Conservation (phyloP, 2,797 vertebrate species). For the Carduelis carduelis region DNA sequence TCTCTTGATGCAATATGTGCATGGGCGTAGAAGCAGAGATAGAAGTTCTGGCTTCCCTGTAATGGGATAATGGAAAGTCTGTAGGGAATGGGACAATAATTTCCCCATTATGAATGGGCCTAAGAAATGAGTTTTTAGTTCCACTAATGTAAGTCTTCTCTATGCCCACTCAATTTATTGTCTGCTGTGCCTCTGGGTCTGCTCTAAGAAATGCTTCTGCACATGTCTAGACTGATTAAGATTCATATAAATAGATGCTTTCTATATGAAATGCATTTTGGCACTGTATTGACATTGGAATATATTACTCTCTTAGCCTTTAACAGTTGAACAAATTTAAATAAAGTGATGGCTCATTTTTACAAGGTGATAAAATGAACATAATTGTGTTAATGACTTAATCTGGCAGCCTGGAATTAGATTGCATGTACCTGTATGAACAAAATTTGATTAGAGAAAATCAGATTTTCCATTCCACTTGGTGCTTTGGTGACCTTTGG, state of each 20-base stretch:
- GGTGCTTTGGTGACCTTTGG: constrained; percentile 7
- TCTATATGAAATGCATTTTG: constrained; percentile 67
- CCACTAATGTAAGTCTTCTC: constrained; percentile 53
- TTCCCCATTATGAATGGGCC: constrained; percentile 55
- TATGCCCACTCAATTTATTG: constrained; percentile 66
- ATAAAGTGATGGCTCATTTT: constrained; percentile 66
- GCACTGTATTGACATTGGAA: constrained; percentile 63
- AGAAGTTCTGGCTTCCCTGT: constrained; percentile 33
- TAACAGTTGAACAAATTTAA: constrained; percentile 71
- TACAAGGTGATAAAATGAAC: constrained; percentile 67
- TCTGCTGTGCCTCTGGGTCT: constrained; percentile 62
- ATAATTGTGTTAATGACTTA: constrained; percentile 71
- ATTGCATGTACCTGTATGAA: constrained; percentile 41
- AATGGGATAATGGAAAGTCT: constrained; percentile 51
- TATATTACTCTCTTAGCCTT: constrained; percentile 67
- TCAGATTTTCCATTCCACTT: constrained; percentile 38
- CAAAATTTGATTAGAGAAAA: constrained; percentile 39
- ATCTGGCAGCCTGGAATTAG: constrained; percentile 63
- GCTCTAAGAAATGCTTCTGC: constrained; percentile 52
- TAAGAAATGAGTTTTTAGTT: constrained; percentile 67
- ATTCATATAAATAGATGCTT: constrained; percentile 70
- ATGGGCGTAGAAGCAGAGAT: constrained; percentile 19
- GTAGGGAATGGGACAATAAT: constrained; percentile 64
- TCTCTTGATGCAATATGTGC: constrained; percentile 25
- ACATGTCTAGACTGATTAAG: constrained; percentile 67